A percentile compares a stretch with the other conserved stretches of the same genome.
Evolutionary conservation across 92 coral and sea anemone genomes (phyloP).

Genomic region (Actinernus sp.): DNA sequence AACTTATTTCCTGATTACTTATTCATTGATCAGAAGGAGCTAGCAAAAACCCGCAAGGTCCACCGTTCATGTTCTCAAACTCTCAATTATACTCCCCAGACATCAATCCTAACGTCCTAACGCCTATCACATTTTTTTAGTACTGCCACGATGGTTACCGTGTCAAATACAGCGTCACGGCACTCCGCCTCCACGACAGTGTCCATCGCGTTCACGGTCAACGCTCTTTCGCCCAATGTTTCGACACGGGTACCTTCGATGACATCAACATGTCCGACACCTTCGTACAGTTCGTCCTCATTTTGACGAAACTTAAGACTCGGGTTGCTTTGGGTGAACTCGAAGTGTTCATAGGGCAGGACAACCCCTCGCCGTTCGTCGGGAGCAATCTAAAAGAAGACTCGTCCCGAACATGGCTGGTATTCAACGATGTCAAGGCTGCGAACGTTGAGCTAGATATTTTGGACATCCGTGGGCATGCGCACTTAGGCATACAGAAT

Average conservation of each 20-base stretch:
- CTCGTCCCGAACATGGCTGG: conserved; percentile 93
- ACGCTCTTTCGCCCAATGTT: conserved; percentile 79
- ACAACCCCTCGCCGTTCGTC: conserved; percentile 50
- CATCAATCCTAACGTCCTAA: no score
- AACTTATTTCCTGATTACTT: no score
- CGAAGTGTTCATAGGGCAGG: conserved; percentile 82
- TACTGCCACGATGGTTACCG: conserved; percentile 71
- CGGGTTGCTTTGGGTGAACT: conserved; percentile 71
- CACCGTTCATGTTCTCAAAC: no score
- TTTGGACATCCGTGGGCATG: conserved; percentile 86
- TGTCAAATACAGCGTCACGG: conserved; percentile 61
- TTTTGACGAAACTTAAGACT: conserved; percentile 65
- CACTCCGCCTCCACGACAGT: conserved; percentile 33
- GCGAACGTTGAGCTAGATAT: conserved; percentile 73
- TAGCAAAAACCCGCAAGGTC: no score
- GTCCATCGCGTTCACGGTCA: conserved; percentile 31
- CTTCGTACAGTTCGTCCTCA: conserved; percentile 53
- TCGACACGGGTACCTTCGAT: conserved; percentile 79
- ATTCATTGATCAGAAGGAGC: no score
- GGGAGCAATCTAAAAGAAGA: conserved; percentile 69
- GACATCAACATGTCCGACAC: conserved; percentile 62
- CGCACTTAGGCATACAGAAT: conserved; percentile 83
- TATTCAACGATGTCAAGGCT: conserved; percentile 40
- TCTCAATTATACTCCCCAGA: no score
- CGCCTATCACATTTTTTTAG: conserved; percentile 23